Evolutionary conservation across 2,113 vertebrate genomes (phyloP).

Genomic region (Macrotis lagotis): DNA sequence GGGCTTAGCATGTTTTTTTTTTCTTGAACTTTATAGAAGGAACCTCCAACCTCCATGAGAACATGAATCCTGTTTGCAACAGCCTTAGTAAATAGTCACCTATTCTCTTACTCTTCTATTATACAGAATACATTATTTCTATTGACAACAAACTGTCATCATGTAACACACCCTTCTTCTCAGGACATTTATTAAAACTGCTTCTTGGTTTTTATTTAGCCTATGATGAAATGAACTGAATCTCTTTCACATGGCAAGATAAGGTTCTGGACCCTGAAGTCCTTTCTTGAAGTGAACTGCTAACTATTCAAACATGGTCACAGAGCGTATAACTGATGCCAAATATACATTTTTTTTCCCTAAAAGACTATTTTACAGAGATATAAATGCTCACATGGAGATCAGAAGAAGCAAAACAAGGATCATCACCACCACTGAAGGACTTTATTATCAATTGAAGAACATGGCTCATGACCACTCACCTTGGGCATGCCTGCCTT

Average conservation of each 20-base stretch:
- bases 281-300: neutral
- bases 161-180: neutral
- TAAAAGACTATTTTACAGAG: neutral
- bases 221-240: neutral
- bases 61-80: neutral
- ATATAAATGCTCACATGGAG: neutral
- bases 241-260: neutral
- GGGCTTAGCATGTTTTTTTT: neutral
- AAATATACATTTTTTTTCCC: too few species aligned
- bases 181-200: neutral
- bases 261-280: neutral
- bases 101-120: neutral
- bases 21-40: neutral
- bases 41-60: neutral
- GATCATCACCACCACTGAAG: neutral
- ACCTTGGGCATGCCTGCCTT: neutral
- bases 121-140: neutral
- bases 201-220: slow-evolving; percentile 16
- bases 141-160: neutral
- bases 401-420: neutral
- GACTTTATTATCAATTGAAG: neutral
- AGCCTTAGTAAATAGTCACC: neutral
- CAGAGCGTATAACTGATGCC: neutral
- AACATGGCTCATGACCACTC: neutral
- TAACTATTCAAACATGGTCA: neutral